Evolutionary conservation across 2,113 vertebrate genomes (phyloP).

Genomic region (Solea senegalensis): DNA sequence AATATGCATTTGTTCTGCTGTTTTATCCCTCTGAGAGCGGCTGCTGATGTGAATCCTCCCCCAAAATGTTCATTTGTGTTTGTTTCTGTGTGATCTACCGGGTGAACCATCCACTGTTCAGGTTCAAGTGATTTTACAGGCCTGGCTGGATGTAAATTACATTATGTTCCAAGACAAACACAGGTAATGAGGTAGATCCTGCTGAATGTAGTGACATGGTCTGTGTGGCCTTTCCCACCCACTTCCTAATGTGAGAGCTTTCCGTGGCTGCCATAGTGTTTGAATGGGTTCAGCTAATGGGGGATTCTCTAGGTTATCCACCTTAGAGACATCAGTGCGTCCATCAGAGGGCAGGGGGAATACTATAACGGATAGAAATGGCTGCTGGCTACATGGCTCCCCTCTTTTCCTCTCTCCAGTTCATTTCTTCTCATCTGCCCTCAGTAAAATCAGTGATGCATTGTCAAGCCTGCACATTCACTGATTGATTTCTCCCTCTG

Average conservation of each 20-base stretch:
- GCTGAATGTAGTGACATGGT: conserved; percentile 50
- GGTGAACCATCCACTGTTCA: conserved; percentile 47
- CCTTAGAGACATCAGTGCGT: conserved; percentile 52
- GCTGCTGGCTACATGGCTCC: conserved; percentile 15
- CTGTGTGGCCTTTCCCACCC: conserved; percentile 33
- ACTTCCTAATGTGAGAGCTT: conserved; percentile 39
- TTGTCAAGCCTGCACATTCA: conserved; percentile 50
- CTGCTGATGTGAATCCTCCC: conserved; percentile 35
- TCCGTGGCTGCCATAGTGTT: conserved; percentile 34
- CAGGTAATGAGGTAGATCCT: conserved; percentile 68
- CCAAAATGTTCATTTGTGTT: conserved; percentile 50
- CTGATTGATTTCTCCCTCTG: conserved; percentile 67
- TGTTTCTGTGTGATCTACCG: conserved; percentile 48
- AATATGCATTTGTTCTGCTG: conserved; percentile 26
- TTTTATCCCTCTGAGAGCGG: conserved; percentile 21
- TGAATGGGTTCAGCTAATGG: conserved; percentile 48
- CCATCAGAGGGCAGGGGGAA: conserved; percentile 41
- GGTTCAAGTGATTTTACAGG: conserved; percentile 69
- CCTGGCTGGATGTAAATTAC: conserved; percentile 66
- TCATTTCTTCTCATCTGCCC: conserved; percentile 38
- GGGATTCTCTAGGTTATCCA: conserved; percentile 50
- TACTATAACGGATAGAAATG: conserved; percentile 55
- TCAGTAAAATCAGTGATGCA: conserved; percentile 59
- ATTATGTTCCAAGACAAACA: conserved; percentile 67
- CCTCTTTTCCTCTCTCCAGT: conserved; percentile 6